Conservation (phyloP, 35 echinoderm and acorn worm genomes). For the Holothuria glaberrima region DNA sequence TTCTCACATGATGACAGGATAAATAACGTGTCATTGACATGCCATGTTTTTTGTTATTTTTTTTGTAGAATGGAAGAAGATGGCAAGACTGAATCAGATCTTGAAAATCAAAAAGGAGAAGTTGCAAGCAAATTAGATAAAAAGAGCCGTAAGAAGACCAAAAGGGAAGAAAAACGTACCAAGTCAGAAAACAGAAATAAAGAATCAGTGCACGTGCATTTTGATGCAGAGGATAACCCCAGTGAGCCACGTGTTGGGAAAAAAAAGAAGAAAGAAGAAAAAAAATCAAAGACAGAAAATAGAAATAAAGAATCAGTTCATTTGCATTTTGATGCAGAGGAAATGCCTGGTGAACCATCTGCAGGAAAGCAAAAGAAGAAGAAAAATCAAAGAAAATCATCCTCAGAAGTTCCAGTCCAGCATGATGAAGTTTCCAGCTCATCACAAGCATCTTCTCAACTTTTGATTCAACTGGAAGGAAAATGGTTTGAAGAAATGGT, state of each 20-base stretch:
- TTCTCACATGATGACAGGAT: too few relatives aligned
- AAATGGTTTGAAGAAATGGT: conserved; percentile 32
- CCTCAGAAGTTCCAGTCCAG: conserved; percentile 2
- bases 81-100: neutral
- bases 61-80: too few relatives aligned
- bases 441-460: neutral
- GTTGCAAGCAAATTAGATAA: neutral
- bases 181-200: neutral
- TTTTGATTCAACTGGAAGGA: neutral
- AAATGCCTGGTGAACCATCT: neutral
- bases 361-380: conserved; percentile 9
- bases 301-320: too few relatives aligned
- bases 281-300: conserved; percentile 11
- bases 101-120: neutral
- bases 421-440: conserved; percentile 38
- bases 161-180: neutral
- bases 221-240: neutral
- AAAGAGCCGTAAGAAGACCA: neutral
- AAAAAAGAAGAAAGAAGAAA: conserved; percentile 17
- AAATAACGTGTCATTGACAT: too few relatives aligned
- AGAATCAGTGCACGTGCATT: neutral
- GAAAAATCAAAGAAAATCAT: conserved; percentile 16
- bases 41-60: too few relatives aligned
- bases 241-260: neutral
- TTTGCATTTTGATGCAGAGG: neutral